These are phyloP conservation scores for Heliconius aoede DNA, from an alignment of 2,888 invertebrate species.

Conservation along the genomic window DNA sequence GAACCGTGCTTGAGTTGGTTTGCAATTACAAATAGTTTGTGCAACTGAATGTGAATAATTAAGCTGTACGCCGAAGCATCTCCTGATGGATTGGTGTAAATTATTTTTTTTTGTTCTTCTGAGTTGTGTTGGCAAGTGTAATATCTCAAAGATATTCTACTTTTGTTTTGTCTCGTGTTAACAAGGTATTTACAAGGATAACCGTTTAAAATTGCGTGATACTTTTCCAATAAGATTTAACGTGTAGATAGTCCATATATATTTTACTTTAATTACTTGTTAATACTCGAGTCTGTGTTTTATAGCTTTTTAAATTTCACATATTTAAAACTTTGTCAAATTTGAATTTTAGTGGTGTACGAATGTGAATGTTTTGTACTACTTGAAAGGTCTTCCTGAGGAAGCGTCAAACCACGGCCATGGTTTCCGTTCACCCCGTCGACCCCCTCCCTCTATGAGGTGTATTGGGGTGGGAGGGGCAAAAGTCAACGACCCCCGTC, in stretches of 20 bases:
- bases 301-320: background rate
- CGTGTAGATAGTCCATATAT: constrained; percentile 21
- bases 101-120: constrained; percentile 58
- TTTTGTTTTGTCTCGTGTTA: constrained; percentile 67
- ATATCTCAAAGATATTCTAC: constrained; percentile 70
- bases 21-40: constrained; percentile 68
- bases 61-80: constrained; percentile 71
- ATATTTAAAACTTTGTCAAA: constrained; percentile 3
- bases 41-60: constrained; percentile 79
- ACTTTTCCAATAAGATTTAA: constrained; percentile 35
- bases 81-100: constrained; percentile 74
- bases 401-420: constrained; percentile 81
- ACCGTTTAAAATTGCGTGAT: constrained; percentile 41
- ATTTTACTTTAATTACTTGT: constrained; percentile 32
- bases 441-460: constrained; percentile 51
- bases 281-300: background rate
- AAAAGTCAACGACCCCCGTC: constrained; percentile 70
- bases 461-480: constrained; percentile 59
- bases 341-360: constrained; percentile 28
- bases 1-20: constrained; percentile 4
- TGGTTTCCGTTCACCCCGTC: constrained; percentile 67
- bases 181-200: constrained; percentile 54
- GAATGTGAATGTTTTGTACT: constrained; percentile 60
- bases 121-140: constrained; percentile 68
- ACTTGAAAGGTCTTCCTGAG: constrained; percentile 82